Conservation (phyloP, 2,113 vertebrate genomes). For the Caranx ignobilis region DNA sequence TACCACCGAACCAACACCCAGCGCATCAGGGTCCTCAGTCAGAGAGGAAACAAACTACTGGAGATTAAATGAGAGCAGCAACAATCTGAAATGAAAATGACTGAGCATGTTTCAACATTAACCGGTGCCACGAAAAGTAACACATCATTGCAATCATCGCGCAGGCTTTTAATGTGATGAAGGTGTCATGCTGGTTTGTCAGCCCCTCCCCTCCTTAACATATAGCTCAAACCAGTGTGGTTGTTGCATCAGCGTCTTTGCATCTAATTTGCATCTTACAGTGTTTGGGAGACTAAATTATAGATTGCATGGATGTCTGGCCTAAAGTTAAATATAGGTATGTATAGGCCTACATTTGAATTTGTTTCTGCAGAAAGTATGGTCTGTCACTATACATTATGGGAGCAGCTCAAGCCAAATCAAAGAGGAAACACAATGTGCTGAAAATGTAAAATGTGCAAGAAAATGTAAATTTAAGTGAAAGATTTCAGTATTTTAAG, state of each 20-base stretch:
- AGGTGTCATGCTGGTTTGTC: not conserved
- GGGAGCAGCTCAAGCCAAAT: no score
- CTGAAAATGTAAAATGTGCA: no score
- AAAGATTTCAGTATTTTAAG: no score
- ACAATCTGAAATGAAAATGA: not conserved
- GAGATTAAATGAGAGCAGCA: not conserved
- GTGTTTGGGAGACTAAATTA: not conserved
- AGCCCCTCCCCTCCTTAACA: not conserved
- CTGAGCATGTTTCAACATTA: slow-evolving; percentile 7
- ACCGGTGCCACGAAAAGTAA: no score
- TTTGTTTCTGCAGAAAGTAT: no score
- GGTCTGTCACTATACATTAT: no score
- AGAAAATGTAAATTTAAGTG: no score
- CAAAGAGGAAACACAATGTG: no score
- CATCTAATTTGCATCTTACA: not conserved
- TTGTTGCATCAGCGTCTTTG: not conserved
- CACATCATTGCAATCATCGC: no score
- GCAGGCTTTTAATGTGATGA: not conserved
- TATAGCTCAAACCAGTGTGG: not conserved
- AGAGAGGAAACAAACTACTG: not conserved
- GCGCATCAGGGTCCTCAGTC: not conserved
- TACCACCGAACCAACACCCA: not conserved
- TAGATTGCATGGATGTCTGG: no score
- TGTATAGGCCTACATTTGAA: no score
- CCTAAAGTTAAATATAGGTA: no score